phyloP scores from a whole-genome alignment of 2,797 vertebrate species.

The Darevskia mixta region DNA sequence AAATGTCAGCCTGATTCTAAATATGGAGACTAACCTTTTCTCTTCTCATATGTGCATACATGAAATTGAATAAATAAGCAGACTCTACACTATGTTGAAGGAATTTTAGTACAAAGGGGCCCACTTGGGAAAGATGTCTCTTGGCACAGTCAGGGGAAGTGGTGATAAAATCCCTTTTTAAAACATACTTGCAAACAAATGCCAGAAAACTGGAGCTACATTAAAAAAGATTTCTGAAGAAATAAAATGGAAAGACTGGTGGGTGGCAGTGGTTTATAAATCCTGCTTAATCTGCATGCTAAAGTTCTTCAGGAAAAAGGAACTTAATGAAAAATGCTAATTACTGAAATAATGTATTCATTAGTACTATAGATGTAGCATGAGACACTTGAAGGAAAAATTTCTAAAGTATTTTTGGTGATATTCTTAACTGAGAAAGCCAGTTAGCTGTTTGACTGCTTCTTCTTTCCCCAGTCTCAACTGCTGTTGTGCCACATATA shows the following conservation, averaged over 20 bases:
- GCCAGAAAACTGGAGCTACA: constrained; percentile 17
- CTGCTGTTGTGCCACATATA: not conserved
- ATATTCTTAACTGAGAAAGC: not conserved
- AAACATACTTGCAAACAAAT: constrained; percentile 30
- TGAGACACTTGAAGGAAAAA: not conserved
- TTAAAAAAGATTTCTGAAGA: constrained; percentile 14
- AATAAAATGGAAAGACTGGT: not conserved
- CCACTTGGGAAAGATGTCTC: constrained; percentile 28
- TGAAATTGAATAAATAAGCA: constrained; percentile 9
- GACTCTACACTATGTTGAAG: constrained; percentile 16
- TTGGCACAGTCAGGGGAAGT: constrained; percentile 34
- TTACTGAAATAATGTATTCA: not conserved
- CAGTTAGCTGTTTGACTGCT: not conserved
- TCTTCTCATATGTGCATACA: not conserved
- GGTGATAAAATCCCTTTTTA: constrained; percentile 35
- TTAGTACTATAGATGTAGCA: not conserved
- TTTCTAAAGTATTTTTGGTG: not conserved
- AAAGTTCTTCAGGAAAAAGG: not conserved
- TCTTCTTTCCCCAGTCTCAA: not conserved
- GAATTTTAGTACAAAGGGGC: constrained; percentile 27
- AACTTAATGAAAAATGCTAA: constrained; percentile 4
- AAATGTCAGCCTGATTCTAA: not conserved
- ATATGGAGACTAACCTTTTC: not conserved
- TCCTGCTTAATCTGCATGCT: not conserved
- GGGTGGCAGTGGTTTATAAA: not conserved